Percentiles rank a stretch among this genome's conserved stretches.
These are phyloP conservation scores for Julus scanicus DNA, from an alignment of 2,888 invertebrate species.

Conservation along the genomic window DNA sequence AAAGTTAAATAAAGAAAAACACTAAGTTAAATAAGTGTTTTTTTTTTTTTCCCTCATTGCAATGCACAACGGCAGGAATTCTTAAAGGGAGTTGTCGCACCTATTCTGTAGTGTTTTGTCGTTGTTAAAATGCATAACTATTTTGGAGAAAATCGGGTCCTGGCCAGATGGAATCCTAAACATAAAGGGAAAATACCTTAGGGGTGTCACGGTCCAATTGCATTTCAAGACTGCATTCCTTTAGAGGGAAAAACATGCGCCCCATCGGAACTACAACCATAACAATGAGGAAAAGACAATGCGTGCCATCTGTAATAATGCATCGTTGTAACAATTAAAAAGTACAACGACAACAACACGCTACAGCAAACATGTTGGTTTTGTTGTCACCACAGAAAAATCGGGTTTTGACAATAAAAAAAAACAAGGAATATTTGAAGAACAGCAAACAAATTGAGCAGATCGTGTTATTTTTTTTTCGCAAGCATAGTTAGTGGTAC, in stretches of 20 bases:
- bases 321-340: neutral
- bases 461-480: neutral
- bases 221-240: constrained; percentile 14
- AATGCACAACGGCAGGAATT: neutral
- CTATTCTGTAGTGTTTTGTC: neutral
- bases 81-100: neutral
- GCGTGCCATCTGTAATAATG: neutral
- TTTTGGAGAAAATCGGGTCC: neutral
- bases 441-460: neutral
- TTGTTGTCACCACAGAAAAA: neutral
- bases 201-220: constrained; percentile 27
- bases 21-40: too few relatives aligned
- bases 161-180: neutral
- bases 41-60: neutral
- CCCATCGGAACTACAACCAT: neutral
- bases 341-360: neutral
- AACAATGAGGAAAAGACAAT: constrained; percentile 12
- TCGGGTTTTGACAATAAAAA: neutral
- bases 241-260: neutral
- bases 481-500: neutral
- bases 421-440: neutral
- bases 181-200: neutral
- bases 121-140: neutral
- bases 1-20: too few relatives aligned
- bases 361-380: neutral